Evolutionary conservation across 2,888 invertebrate genomes (phyloP).

Genomic region (Odontothrips loti): DNA sequence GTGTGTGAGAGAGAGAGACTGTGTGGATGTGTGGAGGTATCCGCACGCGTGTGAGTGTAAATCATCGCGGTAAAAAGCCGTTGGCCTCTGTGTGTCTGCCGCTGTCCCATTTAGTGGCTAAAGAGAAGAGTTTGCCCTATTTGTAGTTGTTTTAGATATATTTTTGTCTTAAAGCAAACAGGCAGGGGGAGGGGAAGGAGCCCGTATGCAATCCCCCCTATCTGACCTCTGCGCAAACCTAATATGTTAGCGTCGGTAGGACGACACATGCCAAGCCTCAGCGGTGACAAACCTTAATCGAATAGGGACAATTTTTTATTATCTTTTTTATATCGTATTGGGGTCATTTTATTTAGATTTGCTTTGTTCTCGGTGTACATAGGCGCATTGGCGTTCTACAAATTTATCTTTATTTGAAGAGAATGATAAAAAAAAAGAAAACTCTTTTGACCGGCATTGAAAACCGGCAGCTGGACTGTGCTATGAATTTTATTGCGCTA

Average conservation of each 20-base stretch:
- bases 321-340: not conserved
- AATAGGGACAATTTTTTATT: not conserved
- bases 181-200: not conserved
- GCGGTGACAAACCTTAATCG: not conserved
- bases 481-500: too few relatives aligned
- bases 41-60: not conserved
- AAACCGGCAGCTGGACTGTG: not conserved
- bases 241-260: too few relatives aligned
- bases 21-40: not conserved
- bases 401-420: not conserved
- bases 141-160: slow-evolving; percentile 8
- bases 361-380: not conserved
- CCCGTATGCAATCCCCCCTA: too few relatives aligned
- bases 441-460: not conserved
- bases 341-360: slow-evolving; percentile 15
- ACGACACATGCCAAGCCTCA: not conserved
- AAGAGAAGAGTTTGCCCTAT: not conserved
- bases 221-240: too few relatives aligned
- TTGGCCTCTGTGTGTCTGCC: too few relatives aligned
- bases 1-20: not conserved
- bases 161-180: not conserved
- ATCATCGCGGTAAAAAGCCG: slow-evolving; percentile 1
- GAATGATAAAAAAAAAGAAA: not conserved
- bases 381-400: not conserved
- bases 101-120: slow-evolving; percentile 10